These are phyloP conservation scores for Myotis lucifugus DNA, from an alignment of 2,113 vertebrate species.

Conservation along the genomic window DNA sequence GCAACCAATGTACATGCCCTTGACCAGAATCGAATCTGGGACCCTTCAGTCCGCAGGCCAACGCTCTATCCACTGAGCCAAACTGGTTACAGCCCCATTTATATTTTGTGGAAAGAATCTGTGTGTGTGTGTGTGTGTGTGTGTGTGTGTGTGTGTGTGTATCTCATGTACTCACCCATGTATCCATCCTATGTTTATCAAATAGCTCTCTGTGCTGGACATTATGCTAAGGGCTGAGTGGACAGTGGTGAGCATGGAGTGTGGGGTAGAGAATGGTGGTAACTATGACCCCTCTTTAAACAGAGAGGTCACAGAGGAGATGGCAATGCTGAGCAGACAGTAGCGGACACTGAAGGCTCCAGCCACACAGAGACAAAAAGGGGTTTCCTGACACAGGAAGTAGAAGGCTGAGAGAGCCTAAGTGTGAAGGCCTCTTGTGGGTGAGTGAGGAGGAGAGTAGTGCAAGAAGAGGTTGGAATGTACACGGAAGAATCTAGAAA, in stretches of 20 bases:
- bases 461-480: not conserved
- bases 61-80: no score
- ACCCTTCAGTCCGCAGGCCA: no score
- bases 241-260: not conserved
- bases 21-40: no score
- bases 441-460: not conserved
- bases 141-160: rapidly evolving
- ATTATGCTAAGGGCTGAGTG: not conserved
- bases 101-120: not conserved
- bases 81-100: no score
- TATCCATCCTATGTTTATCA: not conserved
- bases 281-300: not conserved
- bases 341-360: not conserved
- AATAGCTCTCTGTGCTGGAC: not conserved
- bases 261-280: not conserved
- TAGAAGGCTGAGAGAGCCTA: not conserved
- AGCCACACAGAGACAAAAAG: not conserved
- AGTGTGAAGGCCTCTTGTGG: not conserved
- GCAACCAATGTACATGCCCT: no score
- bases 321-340: not conserved
- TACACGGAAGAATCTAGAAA: conserved; percentile 8
- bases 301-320: not conserved
- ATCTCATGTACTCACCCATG: not conserved
- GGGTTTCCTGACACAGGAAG: not conserved
- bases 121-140: not conserved